A percentile compares a stretch with the other conserved stretches of the same genome.
Evolutionary conservation across 2,888 invertebrate genomes (phyloP).

Genomic region (Tetanocera ferruginea): DNA sequence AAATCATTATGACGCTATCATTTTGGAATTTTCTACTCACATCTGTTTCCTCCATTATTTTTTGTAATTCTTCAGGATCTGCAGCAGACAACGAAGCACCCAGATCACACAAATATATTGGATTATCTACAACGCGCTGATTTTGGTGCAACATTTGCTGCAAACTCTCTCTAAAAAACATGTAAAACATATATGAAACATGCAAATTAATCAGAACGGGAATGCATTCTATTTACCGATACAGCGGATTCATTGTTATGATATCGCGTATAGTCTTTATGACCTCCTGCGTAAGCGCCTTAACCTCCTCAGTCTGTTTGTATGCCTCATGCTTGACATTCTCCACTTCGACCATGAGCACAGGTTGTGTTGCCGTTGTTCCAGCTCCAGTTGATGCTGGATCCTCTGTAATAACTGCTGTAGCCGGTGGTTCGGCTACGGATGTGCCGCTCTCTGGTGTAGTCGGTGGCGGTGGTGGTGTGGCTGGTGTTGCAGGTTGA

Average conservation of each 20-base stretch:
- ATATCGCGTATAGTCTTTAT: conserved; percentile 98
- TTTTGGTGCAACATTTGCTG: conserved; percentile 98
- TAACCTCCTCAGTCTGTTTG: conserved; percentile 93
- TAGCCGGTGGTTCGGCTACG: conserved; percentile 38
- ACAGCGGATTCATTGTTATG: conserved; percentile 96
- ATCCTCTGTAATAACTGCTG: conserved; percentile 11
- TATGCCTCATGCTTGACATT: conserved; percentile 92
- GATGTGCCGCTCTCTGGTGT: conserved; percentile 34
- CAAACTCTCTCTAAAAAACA: conserved; percentile 84
- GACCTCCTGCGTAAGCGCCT: conserved; percentile 95
- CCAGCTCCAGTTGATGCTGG: conserved; percentile 24
- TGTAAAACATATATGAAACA: not conserved
- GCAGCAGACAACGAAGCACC: conserved; percentile 95
- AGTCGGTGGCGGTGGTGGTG: conserved; percentile 30
- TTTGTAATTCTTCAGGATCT: conserved; percentile 92
- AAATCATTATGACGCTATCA: no score
- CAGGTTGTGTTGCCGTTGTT: conserved; percentile 66
- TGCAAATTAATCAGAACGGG: not conserved
- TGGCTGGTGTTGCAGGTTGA: conserved; percentile 30
- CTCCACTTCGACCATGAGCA: conserved; percentile 95
- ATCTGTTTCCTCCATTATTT: conserved; percentile 93
- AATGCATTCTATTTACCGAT: conserved; percentile 72
- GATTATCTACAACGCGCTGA: conserved; percentile 97
- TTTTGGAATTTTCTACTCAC: conserved; percentile 72
- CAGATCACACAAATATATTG: conserved; percentile 95